A percentile compares a stretch with the other conserved stretches of the same genome.
Conservation (phyloP, 2,113 vertebrate species). For the Oryzias curvinotus region DNA sequence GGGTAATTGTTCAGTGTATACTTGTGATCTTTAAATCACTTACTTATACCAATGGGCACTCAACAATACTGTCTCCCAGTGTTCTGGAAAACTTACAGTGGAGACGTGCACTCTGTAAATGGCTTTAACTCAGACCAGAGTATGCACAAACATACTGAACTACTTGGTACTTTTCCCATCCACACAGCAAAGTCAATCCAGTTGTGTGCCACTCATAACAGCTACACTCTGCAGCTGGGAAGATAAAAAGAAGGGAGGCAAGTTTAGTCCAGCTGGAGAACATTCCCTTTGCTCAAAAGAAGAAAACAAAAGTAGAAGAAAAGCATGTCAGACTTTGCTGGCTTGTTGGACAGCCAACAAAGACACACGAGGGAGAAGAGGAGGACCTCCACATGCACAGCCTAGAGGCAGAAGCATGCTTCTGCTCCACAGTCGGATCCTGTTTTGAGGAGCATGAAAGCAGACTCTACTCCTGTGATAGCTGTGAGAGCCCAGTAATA, state of each 20-base stretch:
- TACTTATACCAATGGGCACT: slow-evolving; percentile 46
- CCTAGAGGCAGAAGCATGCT: slow-evolving; percentile 57
- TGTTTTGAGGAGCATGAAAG: slow-evolving; percentile 59
- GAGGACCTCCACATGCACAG: slow-evolving; percentile 53
- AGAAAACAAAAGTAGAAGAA: slow-evolving; percentile 58
- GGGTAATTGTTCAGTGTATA: too few relatives aligned
- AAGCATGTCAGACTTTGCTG: slow-evolving; percentile 61
- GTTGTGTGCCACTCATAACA: slow-evolving; percentile 50
- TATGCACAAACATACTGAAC: slow-evolving; percentile 40
- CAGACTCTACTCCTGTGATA: slow-evolving; percentile 45
- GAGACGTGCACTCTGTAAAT: slow-evolving; percentile 27
- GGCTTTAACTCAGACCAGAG: slow-evolving; percentile 31
- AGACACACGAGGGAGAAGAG: slow-evolving; percentile 50
- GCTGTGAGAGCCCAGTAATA: slow-evolving; percentile 32
- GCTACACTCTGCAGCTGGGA: slow-evolving; percentile 48
- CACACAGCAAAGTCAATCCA: slow-evolving; percentile 37
- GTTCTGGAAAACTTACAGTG: slow-evolving; percentile 46
- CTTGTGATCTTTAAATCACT: slow-evolving; percentile 41
- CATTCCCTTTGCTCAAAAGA: slow-evolving; percentile 55
- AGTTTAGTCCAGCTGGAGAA: slow-evolving; percentile 65
- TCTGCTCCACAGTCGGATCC: slow-evolving; percentile 42
- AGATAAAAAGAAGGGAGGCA: slow-evolving; percentile 62
- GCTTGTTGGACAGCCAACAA: slow-evolving; percentile 66
- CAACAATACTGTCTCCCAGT: slow-evolving; percentile 50
- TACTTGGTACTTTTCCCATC: slow-evolving; percentile 26